Conservation (phyloP, 2,797 vertebrate species). For the Cossypha caffra region DNA sequence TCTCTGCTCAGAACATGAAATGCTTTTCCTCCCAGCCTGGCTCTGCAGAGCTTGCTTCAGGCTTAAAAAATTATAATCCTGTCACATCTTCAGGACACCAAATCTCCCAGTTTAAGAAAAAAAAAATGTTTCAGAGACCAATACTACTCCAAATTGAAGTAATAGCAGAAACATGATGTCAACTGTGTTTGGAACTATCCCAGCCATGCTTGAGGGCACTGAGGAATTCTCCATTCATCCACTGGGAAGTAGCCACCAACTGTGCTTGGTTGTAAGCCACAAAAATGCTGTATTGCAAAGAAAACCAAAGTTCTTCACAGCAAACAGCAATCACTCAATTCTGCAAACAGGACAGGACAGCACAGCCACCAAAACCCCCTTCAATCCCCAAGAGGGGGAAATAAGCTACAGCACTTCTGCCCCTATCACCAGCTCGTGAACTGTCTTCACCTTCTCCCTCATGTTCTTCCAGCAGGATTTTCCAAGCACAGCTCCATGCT, state of each 20-base stretch:
- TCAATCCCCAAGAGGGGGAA: not conserved
- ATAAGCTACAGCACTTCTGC: not conserved
- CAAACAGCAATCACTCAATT: not conserved
- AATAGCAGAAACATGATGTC: not conserved
- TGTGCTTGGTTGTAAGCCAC: not conserved
- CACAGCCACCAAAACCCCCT: not conserved
- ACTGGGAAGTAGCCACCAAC: not conserved
- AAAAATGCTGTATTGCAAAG: not conserved
- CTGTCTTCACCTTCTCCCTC: not conserved
- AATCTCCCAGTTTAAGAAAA: not conserved
- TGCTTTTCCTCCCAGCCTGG: not conserved
- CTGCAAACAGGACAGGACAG: not conserved
- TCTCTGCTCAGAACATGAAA: not conserved
- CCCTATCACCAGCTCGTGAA: fast-evolving
- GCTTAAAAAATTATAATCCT: not conserved
- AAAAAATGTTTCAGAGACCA: not conserved
- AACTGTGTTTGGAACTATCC: not conserved
- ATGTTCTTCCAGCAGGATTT: not conserved
- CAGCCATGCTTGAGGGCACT: not conserved
- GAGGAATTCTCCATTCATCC: constrained; percentile 8
- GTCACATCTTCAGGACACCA: not conserved
- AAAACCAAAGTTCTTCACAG: not conserved
- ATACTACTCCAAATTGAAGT: not conserved
- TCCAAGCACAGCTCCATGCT: not conserved
- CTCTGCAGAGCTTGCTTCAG: not conserved